Base-by-base conservation (phyloP, 2,888 invertebrate genomes). In the Apotomis betuletana region DNA sequence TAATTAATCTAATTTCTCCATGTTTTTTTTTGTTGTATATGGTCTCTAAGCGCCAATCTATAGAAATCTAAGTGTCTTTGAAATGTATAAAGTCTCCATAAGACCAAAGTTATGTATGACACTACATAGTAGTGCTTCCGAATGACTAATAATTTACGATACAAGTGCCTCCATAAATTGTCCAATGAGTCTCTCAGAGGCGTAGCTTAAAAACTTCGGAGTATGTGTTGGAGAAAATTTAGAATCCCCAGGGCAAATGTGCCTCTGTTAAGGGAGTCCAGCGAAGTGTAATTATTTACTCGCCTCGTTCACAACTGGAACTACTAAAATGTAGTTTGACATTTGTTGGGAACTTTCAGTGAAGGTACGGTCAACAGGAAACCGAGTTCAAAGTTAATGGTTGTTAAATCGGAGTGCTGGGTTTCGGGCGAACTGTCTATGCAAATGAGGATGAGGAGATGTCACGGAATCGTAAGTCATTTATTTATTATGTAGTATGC, bases 281-380 rank as follows among this genome's bases (percentile, higher is more conserved):
- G 57, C 65, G 57, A 52, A 74, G 70, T 70, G 74, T 74, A 74
- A 74, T 74, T 74, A 74, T 74, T 74, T 74, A 67, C 74, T 62
- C 46, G 74, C 57, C 70, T 70, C 73, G 73, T 70, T 67, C 57
- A 41, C 58, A 58, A 67, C 71, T 46, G 58, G 15, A 62, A 72
- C 72, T 72, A 72, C 72, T 67, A 58, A 72, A 72, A 72, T 63
- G 72, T 72, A 72, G 67, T 72, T 72, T 68, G 72, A 72, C 72
- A 68, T 72, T 72, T 58, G 72, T 68, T 68, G 67, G 67, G 5
- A 72, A 72, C 72, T 72, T 72, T 58, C 44, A 54, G 72, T 44
- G 71, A 63, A 49, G 49, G 49, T 49, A 72, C 52, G 58, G 72
- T 46, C 58, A 57, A 63, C 67, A 72, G 52, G 58, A 61, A 67